Evolutionary conservation across 2,113 vertebrate genomes (phyloP), one percentile per base, ranked within the genome.

Genomic region (Etia nguti): DNA sequence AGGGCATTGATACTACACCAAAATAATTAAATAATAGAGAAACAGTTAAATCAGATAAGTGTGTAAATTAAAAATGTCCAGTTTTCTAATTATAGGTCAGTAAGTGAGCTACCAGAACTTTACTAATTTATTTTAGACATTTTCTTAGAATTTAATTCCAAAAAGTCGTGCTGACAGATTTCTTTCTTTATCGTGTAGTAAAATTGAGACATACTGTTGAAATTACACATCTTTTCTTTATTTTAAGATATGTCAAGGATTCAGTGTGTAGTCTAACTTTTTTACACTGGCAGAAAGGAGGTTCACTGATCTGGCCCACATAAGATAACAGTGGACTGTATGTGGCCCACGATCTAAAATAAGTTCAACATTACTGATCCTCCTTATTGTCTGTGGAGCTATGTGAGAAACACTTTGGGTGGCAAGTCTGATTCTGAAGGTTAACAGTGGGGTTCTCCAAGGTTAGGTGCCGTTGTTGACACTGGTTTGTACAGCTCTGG

Each of bases 1-100:
- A 0, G 31, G 59, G 10, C 2, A 62, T 10, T 0, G 16, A 62
- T 62, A n/a, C 29, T 62, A 36, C 31, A 62, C 18, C 36, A n/a
- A 11, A 1, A 65, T 8, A 0, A 65, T 36, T 12, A 20, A 62
- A 7, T 3, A 62, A 62, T 29, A 36, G 0, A 62, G 29, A 4
- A 65, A 65, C 60, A 12, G 31, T 65, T 65, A 65, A 65, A n/a
- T 65, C 31, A 8, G 2, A n/a, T 65, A 8, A 8, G 0, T 65
- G 31, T 65, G 31, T 65, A 0, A 36, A 65, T 12, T 36, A 0
- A 8, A 65, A 36, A 65, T 65, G 60, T 36, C 1, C 60, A 36
- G 16, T 62, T 65, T 65, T 0, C n/a, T 6, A 65, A 0, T 65
- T 36, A 36, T n/a, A 36, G 31, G 18, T n/a, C 60, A 65, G 60